Evolutionary conservation across 1,140 invertebrate species (phyloP).

Genomic region (Cryptotermes secundus): DNA sequence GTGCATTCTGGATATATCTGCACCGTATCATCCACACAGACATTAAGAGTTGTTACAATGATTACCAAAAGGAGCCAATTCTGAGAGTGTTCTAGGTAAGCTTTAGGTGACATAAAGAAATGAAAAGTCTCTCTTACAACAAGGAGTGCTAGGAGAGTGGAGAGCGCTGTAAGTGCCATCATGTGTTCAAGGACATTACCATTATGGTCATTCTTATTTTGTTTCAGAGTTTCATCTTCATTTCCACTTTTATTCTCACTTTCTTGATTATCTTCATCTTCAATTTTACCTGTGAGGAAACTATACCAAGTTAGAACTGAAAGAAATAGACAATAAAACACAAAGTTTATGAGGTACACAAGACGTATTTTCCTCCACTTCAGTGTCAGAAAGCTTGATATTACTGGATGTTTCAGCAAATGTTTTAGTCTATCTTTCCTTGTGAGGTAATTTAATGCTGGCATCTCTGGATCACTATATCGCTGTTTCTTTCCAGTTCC

Average conservation of each 20-base stretch:
- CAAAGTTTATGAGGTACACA: neutral
- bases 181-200: neutral
- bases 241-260: neutral
- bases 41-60: conserved; percentile 58
- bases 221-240: neutral
- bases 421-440: neutral
- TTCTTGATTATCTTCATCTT: neutral
- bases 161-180: conserved; percentile 43
- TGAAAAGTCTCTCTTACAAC: conserved; percentile 68
- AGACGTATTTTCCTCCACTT: neutral
- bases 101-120: conserved; percentile 58
- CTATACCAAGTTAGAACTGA: neutral
- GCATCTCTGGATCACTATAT: neutral
- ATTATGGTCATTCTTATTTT: too few species aligned
- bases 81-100: conserved; percentile 64
- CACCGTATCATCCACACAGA: conserved; percentile 55
- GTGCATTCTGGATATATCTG: conserved; percentile 56
- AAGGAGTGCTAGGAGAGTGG: conserved; percentile 51
- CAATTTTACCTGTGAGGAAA: neutral
- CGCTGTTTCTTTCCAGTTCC: neutral
- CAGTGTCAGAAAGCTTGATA: neutral
- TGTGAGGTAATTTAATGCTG: neutral
- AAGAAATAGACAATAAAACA: neutral
- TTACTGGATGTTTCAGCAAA: conserved; percentile 16
- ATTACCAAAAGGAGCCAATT: conserved; percentile 70